Base-by-base conservation (phyloP, 2,113 vertebrate species). In the Gavialis gangeticus region DNA sequence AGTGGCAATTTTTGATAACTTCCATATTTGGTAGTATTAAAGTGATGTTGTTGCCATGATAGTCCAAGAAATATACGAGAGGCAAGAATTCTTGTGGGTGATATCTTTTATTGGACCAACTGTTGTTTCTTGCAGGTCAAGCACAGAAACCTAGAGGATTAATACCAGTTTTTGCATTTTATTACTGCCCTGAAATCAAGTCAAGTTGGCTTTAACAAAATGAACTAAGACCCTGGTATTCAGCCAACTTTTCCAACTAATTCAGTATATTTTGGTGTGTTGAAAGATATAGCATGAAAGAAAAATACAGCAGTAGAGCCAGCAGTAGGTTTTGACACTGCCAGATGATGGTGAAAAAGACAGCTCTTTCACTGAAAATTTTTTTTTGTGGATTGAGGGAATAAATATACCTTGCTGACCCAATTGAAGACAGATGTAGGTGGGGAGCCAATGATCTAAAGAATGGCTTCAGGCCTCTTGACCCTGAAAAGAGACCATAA, bases 161-260 rank as follows among this genome's bases (percentile, higher is more conserved):
- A 12, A 13, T 3, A 79, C 75, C 75, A 17, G 60, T 0, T 0
- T 66, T 94, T 87, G 2, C 2, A 22, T 76, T 87, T 88, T 86
- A 4, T 27, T 87, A 3, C 69, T 90, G 84, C 2, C 46, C 19
- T 87, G 30, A 69, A 12, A 64, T 12, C 3, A 30, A 76, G 79
- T 11, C 3, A 28, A 84, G 21, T 73, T 82, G 66, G 37, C 46
- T 69, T 25, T 81, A 14, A 37, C 12, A n/a, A 9, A 25, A 17
- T 0, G 1, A 5, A 12, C 79, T 13, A 59, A 71, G 6, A 1
- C 12, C 6, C 2, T 0, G 12, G 8, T 46, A 55, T 57, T 62
- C 16, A 55, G 1, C 59, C 83, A 16, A 57, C 27, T 19, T 80
- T 89, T 5, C 19, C 22, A 83, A 14, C 16, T 69, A 21, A 13